phyloP scores from a whole-genome alignment of 2,113 vertebrate genomes.

The Petromus typicus region DNA sequence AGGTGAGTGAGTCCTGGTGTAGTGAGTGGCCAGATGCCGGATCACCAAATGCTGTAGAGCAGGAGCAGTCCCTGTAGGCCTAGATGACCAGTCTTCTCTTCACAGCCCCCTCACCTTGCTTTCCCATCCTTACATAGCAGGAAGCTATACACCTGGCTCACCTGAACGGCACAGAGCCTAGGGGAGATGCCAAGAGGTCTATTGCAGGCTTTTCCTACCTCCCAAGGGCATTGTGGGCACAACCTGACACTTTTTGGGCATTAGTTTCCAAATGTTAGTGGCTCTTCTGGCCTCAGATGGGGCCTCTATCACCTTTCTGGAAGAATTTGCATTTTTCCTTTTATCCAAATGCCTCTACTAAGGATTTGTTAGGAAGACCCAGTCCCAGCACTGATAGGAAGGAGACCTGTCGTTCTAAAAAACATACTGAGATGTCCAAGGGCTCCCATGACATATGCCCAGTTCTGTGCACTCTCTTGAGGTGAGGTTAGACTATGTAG shows the following conservation, averaged over 20 bases:
- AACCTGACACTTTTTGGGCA: not conserved
- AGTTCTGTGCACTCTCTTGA: not conserved
- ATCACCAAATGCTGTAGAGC: not conserved
- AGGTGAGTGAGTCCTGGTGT: conserved; percentile 85
- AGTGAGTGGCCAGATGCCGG: accelerated
- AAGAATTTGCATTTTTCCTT: not conserved
- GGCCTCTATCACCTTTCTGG: not conserved
- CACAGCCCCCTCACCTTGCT: not conserved
- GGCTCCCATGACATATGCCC: not conserved
- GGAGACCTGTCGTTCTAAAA: not conserved
- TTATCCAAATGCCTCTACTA: not conserved
- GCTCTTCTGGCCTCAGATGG: not conserved
- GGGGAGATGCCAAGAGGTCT: not conserved
- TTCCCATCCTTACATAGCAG: accelerated
- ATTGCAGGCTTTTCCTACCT: accelerated
- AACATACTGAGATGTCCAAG: not conserved
- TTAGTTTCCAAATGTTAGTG: not conserved
- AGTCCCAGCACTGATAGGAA: not conserved
- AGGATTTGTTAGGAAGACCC: not conserved
- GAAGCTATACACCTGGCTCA: accelerated
- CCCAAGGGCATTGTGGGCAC: not conserved
- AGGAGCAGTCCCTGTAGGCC: not conserved
- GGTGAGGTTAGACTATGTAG: not conserved
- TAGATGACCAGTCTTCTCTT: accelerated
- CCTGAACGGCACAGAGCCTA: not conserved